phyloP scores from a whole-genome alignment of 2,888 invertebrate species.

The Actias luna region DNA sequence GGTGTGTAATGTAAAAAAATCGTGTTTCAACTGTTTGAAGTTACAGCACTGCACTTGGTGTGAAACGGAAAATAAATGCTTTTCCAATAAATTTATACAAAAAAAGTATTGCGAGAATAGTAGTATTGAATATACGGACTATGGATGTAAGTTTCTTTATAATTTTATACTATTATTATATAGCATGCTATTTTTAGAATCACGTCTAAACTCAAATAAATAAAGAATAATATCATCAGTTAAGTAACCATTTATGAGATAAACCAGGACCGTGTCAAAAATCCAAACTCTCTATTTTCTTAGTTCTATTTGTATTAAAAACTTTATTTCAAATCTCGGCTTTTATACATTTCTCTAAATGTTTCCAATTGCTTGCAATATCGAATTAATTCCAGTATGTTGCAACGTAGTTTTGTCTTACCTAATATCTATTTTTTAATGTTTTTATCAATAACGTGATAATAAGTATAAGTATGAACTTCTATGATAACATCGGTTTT shows the following conservation, averaged over 20 bases:
- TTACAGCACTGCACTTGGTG: slow-evolving; percentile 73
- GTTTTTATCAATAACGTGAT: too few species aligned
- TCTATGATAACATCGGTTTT: too few species aligned
- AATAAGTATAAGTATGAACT: too few species aligned
- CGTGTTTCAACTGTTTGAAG: slow-evolving; percentile 62
- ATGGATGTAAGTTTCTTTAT: slow-evolving; percentile 48
- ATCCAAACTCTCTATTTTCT: not conserved
- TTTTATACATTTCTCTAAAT: too few species aligned
- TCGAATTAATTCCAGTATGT: too few species aligned
- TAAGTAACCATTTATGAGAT: not conserved
- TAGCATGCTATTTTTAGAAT: not conserved
- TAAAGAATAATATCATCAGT: not conserved
- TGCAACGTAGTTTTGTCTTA: too few species aligned
- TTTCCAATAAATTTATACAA: slow-evolving; percentile 45
- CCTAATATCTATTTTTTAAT: too few species aligned
- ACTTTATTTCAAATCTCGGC: not conserved
- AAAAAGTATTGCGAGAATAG: slow-evolving; percentile 52
- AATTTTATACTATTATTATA: not conserved
- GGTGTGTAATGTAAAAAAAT: slow-evolving; percentile 62
- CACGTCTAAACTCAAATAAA: not conserved
- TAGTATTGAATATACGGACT: slow-evolving; percentile 49
- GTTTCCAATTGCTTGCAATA: too few species aligned
- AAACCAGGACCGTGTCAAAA: too few species aligned
- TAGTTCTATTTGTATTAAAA: not conserved
- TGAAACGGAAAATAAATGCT: slow-evolving; percentile 55